These are phyloP conservation scores for Caenorhabditis auriculariae DNA, from an alignment of 2,888 invertebrate genomes.

Conservation along the genomic window DNA sequence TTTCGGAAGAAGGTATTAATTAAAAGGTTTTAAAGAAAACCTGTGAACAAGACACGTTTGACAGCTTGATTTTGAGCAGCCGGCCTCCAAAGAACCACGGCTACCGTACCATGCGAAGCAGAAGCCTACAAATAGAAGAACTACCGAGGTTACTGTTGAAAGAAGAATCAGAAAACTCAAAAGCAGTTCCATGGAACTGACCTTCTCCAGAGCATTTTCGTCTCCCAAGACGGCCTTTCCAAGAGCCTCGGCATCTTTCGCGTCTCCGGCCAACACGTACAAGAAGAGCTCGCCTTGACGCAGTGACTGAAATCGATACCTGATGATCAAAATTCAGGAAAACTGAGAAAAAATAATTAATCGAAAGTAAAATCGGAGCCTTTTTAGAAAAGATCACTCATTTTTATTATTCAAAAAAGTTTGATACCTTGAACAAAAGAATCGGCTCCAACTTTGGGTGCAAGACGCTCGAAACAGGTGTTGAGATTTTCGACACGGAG, in stretches of 20 bases:
- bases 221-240: conserved; percentile 22
- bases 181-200: not conserved
- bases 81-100: conserved; percentile 27
- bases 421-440: conserved; percentile 9
- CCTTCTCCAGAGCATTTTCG: conserved; percentile 17
- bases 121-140: too few relatives aligned
- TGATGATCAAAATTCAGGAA: too few relatives aligned
- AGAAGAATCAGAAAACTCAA: too few relatives aligned
- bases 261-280: conserved; percentile 33
- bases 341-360: too few relatives aligned
- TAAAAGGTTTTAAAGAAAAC: conserved; percentile 4
- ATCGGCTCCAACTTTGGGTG: conserved; percentile 15
- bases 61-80: conserved; percentile 8
- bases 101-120: conserved; percentile 15
- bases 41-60: conserved; percentile 18
- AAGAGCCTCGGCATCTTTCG: conserved; percentile 25
- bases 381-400: not conserved
- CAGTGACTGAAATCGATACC: conserved; percentile 12
- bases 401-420: not conserved
- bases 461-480: conserved; percentile 3
- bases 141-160: too few relatives aligned
- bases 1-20: too few relatives aligned
- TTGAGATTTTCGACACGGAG: not conserved
- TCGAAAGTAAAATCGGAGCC: not conserved
- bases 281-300: conserved; percentile 18